Conservation (phyloP, 2,113 vertebrate genomes). For the Zingel zingel region DNA sequence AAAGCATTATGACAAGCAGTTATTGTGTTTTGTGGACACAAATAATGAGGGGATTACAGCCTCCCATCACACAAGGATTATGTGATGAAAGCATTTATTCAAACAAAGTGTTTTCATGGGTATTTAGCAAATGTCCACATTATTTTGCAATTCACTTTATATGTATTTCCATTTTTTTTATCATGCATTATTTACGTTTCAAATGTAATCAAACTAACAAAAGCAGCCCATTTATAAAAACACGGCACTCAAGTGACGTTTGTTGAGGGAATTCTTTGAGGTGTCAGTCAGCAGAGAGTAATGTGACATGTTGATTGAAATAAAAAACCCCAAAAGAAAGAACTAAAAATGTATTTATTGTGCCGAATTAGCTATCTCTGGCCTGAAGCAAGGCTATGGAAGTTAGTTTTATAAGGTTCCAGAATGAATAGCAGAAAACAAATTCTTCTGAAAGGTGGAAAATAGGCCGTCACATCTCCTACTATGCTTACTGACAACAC, state of each 20-base stretch:
- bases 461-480: constrained; percentile 29
- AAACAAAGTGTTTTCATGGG: constrained; percentile 29
- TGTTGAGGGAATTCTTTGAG: neutral
- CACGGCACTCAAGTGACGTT: neutral
- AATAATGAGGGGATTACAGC: constrained; percentile 73
- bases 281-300: constrained; percentile 5
- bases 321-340: neutral
- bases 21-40: constrained; percentile 41
- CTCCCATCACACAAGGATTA: constrained; percentile 67
- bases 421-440: constrained; percentile 29
- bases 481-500: neutral
- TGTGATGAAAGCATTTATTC: constrained; percentile 49
- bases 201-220: neutral
- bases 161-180: constrained; percentile 8
- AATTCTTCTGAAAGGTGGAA: constrained; percentile 27
- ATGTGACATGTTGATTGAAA: neutral
- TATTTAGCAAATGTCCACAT: constrained; percentile 36
- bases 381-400: constrained; percentile 11
- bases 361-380: constrained; percentile 1
- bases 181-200: neutral
- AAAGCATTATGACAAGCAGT: constrained; percentile 54
- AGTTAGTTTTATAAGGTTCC: constrained; percentile 20
- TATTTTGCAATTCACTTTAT: constrained; percentile 5
- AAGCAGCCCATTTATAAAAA: neutral
- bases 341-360: constrained; percentile 17